phyloP scores from a whole-genome alignment of 1,140 invertebrate species.

The Ruditapes philippinarum region DNA sequence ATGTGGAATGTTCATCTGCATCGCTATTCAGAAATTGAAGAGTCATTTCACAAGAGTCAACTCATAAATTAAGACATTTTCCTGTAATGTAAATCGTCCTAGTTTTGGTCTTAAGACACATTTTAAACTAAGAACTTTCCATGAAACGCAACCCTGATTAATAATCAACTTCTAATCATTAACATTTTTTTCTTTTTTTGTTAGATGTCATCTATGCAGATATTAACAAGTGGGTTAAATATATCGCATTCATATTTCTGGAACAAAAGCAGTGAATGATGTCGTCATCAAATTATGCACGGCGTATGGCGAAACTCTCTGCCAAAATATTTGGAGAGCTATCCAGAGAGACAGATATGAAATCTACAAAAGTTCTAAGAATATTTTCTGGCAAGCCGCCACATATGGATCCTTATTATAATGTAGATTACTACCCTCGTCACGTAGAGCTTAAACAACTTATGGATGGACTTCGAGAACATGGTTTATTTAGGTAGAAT shows the following conservation, averaged over 20 bases:
- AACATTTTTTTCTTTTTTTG: not conserved
- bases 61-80: no score
- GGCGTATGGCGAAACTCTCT: slow-evolving; percentile 94
- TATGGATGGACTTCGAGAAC: slow-evolving; percentile 74
- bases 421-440: slow-evolving; percentile 94
- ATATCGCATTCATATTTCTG: not conserved
- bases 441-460: slow-evolving; percentile 74
- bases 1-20: no score
- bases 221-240: not conserved
- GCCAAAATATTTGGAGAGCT: slow-evolving; percentile 97
- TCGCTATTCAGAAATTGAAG: no score
- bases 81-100: no score
- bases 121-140: no score
- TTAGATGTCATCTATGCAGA: not conserved
- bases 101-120: no score
- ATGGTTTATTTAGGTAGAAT: slow-evolving; percentile 82
- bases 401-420: slow-evolving; percentile 91
- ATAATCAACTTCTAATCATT: not conserved
- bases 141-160: no score
- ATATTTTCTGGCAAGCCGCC: slow-evolving; percentile 92
- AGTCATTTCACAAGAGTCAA: no score
- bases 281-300: slow-evolving; percentile 89
- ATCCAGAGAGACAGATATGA: slow-evolving; percentile 89
- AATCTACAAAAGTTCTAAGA: slow-evolving; percentile 90
- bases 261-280: slow-evolving; percentile 13